Base-by-base conservation (phyloP, 2,797 vertebrate species). In the Centroberyx gerrardi region DNA sequence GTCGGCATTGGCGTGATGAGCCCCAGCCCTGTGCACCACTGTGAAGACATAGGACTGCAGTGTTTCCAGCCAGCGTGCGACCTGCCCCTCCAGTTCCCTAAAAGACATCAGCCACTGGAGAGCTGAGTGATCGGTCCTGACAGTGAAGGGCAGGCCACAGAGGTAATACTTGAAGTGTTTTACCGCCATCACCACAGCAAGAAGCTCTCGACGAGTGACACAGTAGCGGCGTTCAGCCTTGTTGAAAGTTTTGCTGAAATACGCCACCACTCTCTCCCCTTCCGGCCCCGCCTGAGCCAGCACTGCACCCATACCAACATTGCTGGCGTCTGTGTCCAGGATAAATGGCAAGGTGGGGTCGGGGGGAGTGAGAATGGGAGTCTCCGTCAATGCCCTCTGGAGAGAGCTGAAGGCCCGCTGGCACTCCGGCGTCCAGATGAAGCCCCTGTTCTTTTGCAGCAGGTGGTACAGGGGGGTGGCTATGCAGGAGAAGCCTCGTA, bases 51-150 rank as follows among this genome's bases (percentile, higher is more conserved):
- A 70, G 4, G 59, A 15, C 31, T 33, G 31, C 52, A 64, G 71
- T 0, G 63, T 13, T 48, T 48, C 46, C 2, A 48, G 7, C 46
- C 46, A 48, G 46, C 46, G 4, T 48, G 8, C 15, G 10, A 48
- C 4, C 46, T 48, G 71, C 3, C 69, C 70, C 8, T 81, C 66
- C 13, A 52, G 56, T 18, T 78, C 66, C 12, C 15, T 66, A 53
- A 77, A 78, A 5, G 70, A 55, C 72, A 81, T 76, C 1, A 78
- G 61, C 55, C 55, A 82, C 59, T 75, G 74, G 2, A 84, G 52
- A 4, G 67, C 74, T 4, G 71, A 27, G 13, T 76, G 68, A 28
- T 81, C 74, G n/a, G 78, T 72, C 7, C 59, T 56, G 13, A 84
- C 58, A 6, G 56, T 72, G 46, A 76, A 84, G 9, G 40, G 62